Base-by-base conservation (phyloP, 2,888 invertebrate species). In the Archips xylosteana region DNA sequence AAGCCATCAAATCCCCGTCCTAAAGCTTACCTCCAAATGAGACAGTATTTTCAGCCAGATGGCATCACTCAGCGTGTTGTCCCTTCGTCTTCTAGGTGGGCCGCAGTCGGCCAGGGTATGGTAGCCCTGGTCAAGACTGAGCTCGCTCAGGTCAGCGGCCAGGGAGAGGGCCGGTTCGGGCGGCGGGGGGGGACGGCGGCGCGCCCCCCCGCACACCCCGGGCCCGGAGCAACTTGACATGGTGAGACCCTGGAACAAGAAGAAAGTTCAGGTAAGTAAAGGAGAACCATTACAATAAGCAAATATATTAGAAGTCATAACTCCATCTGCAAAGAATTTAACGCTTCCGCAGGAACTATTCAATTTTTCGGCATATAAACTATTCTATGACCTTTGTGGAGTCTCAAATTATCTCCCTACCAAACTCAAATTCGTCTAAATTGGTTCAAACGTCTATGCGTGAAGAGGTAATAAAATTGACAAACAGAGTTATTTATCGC, bases 51-150 rank as follows among this genome's bases (percentile, higher is more conserved):
- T 92, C 76, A 92, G 75, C 93, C 93, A 94, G 57, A 94, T 75
- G 9, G 92, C 91, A 76, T 94, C 94, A 75, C 86, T 92, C 0
- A 93, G 85, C 13, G 89, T 89, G 62, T 91, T 92, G 72, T 94
- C 93, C 60, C 90, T 79, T 60, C 92, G 76, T 75, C 93, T 81
- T 51, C 92, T 83, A 0, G 93, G 93, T 0, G 92, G 93, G 9
- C 93, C 92, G 96, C 97, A 88, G 96, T 96, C 87, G 0, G 97
- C 96, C 73, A 97, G 90, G 8, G 97, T 97, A 81, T 97, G 97
- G 91, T 97, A 97, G 1, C 97, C 97, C 87, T 97, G 97, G 89
- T 97, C 97, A 57, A 97, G 92, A 82, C 96, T 96, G 59, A 97
- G 96, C 83, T 94, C 93, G 76, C 94, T 94, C 63, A 94, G 85